These are phyloP conservation scores for Bucco capensis DNA, from an alignment of 2,113 vertebrate genomes.

Conservation along the genomic window DNA sequence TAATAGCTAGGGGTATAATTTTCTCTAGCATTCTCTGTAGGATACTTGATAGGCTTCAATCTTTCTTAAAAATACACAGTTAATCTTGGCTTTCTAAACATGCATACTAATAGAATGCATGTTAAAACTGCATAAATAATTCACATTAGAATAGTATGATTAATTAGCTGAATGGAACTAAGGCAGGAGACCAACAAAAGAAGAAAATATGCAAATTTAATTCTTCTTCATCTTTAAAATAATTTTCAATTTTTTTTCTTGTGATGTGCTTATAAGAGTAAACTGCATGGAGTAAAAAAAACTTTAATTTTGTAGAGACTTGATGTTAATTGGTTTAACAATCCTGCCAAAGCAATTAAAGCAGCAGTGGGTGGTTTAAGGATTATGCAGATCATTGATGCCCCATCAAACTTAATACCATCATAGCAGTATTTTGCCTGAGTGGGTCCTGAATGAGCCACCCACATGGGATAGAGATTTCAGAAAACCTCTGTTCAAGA, in stretches of 20 bases:
- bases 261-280: not conserved
- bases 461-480: not conserved
- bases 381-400: slow-evolving; percentile 36
- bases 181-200: not conserved
- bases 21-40: not conserved
- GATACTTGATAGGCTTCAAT: not conserved
- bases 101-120: not conserved
- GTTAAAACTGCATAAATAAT: not conserved
- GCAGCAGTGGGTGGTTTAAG: slow-evolving; percentile 53
- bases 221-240: not conserved
- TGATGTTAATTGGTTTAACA: slow-evolving; percentile 60
- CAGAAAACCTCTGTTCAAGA: not conserved
- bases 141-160: not conserved
- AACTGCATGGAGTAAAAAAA: slow-evolving; percentile 16
- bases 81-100: not conserved
- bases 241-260: slow-evolving; percentile 15
- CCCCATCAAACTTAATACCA: slow-evolving; percentile 50
- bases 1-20: not conserved
- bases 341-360: slow-evolving; percentile 64
- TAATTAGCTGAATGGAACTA: not conserved
- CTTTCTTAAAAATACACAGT: not conserved
- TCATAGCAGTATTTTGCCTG: slow-evolving; percentile 13
- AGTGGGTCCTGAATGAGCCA: slow-evolving; percentile 33
- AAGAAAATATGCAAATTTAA: not conserved
- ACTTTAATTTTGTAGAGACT: slow-evolving; percentile 37